These are phyloP conservation scores for Hydriomena furcata DNA, from an alignment of 2,888 invertebrate species.

Conservation along the genomic window DNA sequence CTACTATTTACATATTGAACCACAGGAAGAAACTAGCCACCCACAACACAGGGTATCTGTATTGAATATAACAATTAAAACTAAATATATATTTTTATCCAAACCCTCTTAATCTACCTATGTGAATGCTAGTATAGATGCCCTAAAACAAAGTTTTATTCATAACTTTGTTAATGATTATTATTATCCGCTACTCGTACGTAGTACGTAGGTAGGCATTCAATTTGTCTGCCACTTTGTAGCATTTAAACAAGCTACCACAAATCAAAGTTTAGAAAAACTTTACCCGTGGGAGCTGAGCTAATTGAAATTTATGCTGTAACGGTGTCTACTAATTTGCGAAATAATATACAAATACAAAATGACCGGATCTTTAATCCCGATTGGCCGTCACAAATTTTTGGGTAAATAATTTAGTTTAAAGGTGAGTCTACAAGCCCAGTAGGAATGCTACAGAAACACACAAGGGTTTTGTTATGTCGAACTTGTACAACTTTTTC, in stretches of 20 bases:
- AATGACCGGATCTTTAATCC: slow-evolving; percentile 17
- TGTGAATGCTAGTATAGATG: no score
- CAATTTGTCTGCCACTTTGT: slow-evolving; percentile 10
- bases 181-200: background rate
- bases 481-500: background rate
- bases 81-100: no score
- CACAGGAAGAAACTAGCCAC: no score
- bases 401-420: slow-evolving; percentile 9
- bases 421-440: background rate
- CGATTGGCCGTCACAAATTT: slow-evolving; percentile 12
- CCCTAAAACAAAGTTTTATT: no score
- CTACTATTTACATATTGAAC: no score
- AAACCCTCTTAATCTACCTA: no score
- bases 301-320: slow-evolving; percentile 15
- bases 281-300: slow-evolving; percentile 8
- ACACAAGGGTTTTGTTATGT: background rate
- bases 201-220: no score
- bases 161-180: no score
- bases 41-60: no score
- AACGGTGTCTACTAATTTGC: slow-evolving; percentile 3
- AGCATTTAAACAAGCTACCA: slow-evolving; percentile 7
- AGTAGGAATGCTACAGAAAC: background rate
- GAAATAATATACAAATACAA: slow-evolving; percentile 15
- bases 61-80: no score
- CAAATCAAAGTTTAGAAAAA: slow-evolving; percentile 13